Conservation (phyloP, 2,113 vertebrate genomes). For the Platycercus adscitus region DNA sequence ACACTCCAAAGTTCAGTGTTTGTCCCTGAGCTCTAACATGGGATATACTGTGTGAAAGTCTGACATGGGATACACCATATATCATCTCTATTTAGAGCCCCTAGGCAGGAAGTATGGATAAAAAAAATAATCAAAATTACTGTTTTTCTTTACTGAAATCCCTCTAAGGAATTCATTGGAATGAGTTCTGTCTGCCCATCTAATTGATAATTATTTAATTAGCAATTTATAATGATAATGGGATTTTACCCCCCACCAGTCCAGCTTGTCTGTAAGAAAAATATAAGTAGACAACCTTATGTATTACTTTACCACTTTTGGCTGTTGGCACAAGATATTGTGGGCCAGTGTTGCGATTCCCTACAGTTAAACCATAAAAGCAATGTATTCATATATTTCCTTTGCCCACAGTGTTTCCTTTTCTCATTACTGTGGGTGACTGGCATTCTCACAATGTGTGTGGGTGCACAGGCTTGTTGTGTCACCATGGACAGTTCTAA, state of each 20-base stretch:
- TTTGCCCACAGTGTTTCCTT: conserved; percentile 62
- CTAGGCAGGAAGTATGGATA: conserved; percentile 72
- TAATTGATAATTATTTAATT: conserved; percentile 90
- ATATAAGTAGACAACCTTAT: conserved; percentile 69
- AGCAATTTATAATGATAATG: conserved; percentile 86
- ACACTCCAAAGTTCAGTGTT: conserved; percentile 66
- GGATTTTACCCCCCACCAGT: conserved; percentile 81
- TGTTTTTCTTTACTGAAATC: conserved; percentile 78
- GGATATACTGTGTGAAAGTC: conserved; percentile 39
- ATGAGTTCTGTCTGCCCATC: conserved; percentile 81
- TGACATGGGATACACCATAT: conserved; percentile 47
- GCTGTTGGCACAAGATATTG: conserved; percentile 57
- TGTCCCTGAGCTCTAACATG: conserved; percentile 66
- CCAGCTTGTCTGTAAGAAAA: conserved; percentile 76
- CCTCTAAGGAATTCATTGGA: conserved; percentile 80
- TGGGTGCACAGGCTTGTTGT: conserved; percentile 77
- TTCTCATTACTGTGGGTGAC: conserved; percentile 67
- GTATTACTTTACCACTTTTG: conserved; percentile 57
- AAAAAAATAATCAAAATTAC: conserved; percentile 75
- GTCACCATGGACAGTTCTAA: conserved; percentile 78
- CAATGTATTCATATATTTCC: conserved; percentile 51
- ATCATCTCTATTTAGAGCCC: conserved; percentile 72
- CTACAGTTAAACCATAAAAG: conserved; percentile 66
- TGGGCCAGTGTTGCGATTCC: conserved; percentile 60
- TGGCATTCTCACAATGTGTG: conserved; percentile 74